Evolutionary conservation across 2,797 vertebrate genomes (phyloP), one percentile per base, ranked within the genome.

Genomic region (Brotula barbata): DNA sequence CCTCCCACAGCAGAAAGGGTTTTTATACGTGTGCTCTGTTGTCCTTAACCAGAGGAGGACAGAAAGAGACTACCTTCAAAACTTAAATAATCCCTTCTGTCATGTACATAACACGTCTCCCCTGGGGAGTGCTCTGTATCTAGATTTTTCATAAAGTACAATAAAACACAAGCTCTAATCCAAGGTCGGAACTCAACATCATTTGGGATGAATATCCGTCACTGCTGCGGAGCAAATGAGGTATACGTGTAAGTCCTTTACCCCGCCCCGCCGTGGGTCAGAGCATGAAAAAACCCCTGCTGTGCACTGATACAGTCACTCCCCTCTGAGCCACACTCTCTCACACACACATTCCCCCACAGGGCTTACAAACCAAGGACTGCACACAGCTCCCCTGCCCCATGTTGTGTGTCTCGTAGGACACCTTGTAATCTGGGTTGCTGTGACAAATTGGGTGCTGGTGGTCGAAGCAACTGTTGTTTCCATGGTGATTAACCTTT

Each of bases 381-480:
- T 43, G 16, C 21, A 42, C 46, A 41, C 23, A 23, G 31, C 56
- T 63, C 54, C 48, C 63, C 44, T 54, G 61, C 46, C 31, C 55
- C 19, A 19, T 67, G 67, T 64, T 64, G 56, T 47, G 50, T 42
- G 46, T 62, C 67, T 81, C 55, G 53, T 20, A 71, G 79, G 73
- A 73, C 68, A 73, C 58, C 49, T 75, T 19, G 21, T 70, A 78
- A 85, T 87, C 68, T 85, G 59, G 73, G 79, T 73, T 80, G 77
- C 68, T 31, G 52, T 82, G 80, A 89, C 49, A 82, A 87, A 89
- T 87, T 73, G 63, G 41, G 46, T 52, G 69, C 25, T 36, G 21
- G 62, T 81, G 74, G 48, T 78, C 12, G 20, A 57, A 58, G 62
- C 76, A 73, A 85, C 80, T 77, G 71, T 58, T 44, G 73, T 78